These are phyloP conservation scores for Sesia apiformis DNA, from an alignment of 2,888 invertebrate genomes.

Conservation along the genomic window DNA sequence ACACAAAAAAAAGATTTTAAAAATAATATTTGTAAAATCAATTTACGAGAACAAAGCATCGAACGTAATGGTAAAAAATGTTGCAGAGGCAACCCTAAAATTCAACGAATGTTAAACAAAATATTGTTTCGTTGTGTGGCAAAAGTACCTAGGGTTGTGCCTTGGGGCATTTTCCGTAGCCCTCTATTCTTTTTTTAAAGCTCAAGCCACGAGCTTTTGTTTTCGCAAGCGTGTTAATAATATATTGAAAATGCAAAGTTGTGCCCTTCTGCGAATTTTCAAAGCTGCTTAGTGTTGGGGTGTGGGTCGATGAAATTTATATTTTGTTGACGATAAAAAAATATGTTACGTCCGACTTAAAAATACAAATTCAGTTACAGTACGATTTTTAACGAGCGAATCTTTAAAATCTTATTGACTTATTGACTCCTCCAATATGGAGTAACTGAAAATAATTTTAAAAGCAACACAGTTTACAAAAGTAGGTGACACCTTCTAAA, in stretches of 20 bases:
- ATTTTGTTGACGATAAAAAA: not conserved
- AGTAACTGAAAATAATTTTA: too few relatives aligned
- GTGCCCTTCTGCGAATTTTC: slow-evolving; percentile 8
- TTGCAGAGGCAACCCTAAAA: not conserved
- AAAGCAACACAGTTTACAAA: too few relatives aligned
- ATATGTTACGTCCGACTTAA: too few relatives aligned
- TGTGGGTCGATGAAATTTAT: slow-evolving; percentile 6
- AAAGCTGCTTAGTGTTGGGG: slow-evolving; percentile 6
- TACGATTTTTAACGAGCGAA: too few relatives aligned
- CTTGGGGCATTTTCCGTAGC: slow-evolving; percentile 13
- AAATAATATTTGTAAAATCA: not conserved
- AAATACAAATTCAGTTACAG: too few relatives aligned
- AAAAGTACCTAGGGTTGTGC: slow-evolving; percentile 3
- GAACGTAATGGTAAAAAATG: not conserved
- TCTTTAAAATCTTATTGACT: too few relatives aligned
- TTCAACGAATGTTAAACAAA: not conserved
- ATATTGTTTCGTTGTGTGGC: not conserved
- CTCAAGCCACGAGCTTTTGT: slow-evolving; percentile 10
- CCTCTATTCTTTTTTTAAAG: slow-evolving; percentile 7
- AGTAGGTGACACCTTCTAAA: too few relatives aligned
- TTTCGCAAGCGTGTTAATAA: slow-evolving; percentile 13
- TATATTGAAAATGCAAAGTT: slow-evolving; percentile 10
- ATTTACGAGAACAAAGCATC: not conserved
- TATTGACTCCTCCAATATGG: too few relatives aligned
- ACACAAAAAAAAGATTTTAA: not conserved